Evolutionary conservation across 2,113 vertebrate species (phyloP), one percentile per base, ranked within the genome.

Genomic region (Oceanodroma tethys): DNA sequence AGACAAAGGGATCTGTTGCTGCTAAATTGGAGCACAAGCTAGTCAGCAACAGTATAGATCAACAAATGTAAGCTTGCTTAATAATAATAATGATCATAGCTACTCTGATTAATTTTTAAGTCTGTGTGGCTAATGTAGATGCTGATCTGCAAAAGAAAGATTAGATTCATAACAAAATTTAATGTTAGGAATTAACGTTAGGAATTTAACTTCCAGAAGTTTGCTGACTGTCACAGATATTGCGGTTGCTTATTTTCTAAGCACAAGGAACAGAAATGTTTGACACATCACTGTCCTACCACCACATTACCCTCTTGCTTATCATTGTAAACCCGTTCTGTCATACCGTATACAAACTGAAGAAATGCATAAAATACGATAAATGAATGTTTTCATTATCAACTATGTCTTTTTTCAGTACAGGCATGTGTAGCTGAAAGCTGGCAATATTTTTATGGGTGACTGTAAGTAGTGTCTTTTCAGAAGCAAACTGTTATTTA

Each of bases 1-100:
- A 97, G 96, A 97, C 96, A 97, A 96, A 97, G 48, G 32, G 84
- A 88, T 95, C 93, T 74, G 66, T 87, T 93, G 82, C 90, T 91
- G 87, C 93, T 95, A 95, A 95, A 96, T 82, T 85, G 87, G 94
- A 86, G 66, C 48, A 80, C 72, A 84, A 75, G 68, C 30, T 52
- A 86, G 55, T 81, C 79, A 84, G 89, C 50, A 86, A 34, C 70
- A 58, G 73, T 36, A 45, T 11, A 78, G 80, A 85, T 82, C 73
- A 86, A 74, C 85, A 96, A 85, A 76, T 47, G 53, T 36, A 73
- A 87, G 71, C 71, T 88, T 90, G 52, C 23, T 94, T 95, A 79
- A 91, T 10, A 73, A 50, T 53, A 89, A 43, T 60, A 59, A 78
- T 38, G 0, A 78, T 66, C 47, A 80, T 25, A 74, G 52, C 32